phyloP scores from a whole-genome alignment of 2,888 invertebrate genomes.

The Biston betularia region DNA sequence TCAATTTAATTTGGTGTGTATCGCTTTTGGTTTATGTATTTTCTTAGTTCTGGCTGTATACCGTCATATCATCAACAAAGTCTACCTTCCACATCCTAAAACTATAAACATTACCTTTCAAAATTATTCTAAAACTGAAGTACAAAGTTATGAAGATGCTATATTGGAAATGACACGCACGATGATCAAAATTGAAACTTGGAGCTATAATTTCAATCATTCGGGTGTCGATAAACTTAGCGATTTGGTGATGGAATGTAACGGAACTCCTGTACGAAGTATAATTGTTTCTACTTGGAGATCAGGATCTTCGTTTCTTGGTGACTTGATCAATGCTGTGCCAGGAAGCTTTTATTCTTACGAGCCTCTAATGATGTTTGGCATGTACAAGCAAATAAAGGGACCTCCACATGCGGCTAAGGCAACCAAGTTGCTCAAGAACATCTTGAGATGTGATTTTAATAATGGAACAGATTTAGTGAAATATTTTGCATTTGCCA shows the following conservation, averaged over 20 bases:
- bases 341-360: slow-evolving; percentile 7
- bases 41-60: not conserved
- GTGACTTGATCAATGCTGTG: slow-evolving; percentile 9
- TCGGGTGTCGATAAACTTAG: slow-evolving; percentile 84
- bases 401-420: slow-evolving; percentile 89
- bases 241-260: slow-evolving; percentile 89
- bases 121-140: not conserved
- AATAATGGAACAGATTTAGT: not conserved
- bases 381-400: slow-evolving; percentile 57
- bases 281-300: slow-evolving; percentile 95
- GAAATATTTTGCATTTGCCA: slow-evolving; percentile 1
- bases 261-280: slow-evolving; percentile 91
- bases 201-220: slow-evolving; percentile 67
- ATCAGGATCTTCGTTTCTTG: slow-evolving; percentile 93
- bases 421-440: slow-evolving; percentile 77
- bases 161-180: slow-evolving; percentile 62
- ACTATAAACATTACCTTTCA: not conserved
- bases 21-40: not conserved
- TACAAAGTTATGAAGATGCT: not conserved
- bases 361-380: slow-evolving; percentile 6
- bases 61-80: not conserved
- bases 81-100: too few species aligned
- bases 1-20: not conserved
- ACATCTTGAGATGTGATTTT: slow-evolving; percentile 5
- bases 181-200: slow-evolving; percentile 73